These are phyloP conservation scores for Pimephales promelas DNA, from an alignment of 2,113 vertebrate species.

Conservation along the genomic window DNA sequence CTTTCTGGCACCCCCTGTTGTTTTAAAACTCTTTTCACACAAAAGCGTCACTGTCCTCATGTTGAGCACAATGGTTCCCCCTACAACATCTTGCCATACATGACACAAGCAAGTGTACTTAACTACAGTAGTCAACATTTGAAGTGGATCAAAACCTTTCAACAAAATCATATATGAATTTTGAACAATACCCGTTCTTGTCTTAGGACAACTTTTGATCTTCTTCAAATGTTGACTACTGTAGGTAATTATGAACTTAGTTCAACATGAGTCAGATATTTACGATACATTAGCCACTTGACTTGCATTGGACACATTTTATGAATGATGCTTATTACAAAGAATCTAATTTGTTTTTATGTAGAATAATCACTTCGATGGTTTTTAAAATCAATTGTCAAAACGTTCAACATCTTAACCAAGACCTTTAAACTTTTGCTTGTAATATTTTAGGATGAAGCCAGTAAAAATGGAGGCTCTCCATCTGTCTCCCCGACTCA, in stretches of 20 bases:
- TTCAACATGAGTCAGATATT: not conserved
- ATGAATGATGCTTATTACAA: not conserved
- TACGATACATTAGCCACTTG: not conserved
- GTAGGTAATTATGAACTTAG: not conserved
- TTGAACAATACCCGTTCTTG: no score
- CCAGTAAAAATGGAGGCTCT: conserved; percentile 55
- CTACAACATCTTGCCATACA: not conserved
- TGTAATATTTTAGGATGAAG: conserved; percentile 43
- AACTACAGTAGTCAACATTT: no score
- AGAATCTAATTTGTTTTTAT: not conserved
- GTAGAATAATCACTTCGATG: not conserved
- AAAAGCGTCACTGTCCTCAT: not conserved
- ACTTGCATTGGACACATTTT: not conserved
- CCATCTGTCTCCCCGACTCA: conserved; percentile 72
- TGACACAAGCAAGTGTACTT: no score
- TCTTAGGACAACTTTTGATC: no score
- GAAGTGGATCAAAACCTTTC: no score
- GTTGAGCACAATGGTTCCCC: not conserved
- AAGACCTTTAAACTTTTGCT: not conserved
- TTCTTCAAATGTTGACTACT: no score
- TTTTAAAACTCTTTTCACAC: conserved; percentile 20
- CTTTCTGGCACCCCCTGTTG: not conserved
- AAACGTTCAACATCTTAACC: not conserved
- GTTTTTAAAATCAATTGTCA: not conserved
- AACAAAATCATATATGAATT: no score